Conservation (phyloP, 1,140 invertebrate genomes). For the Neelides sp. region DNA sequence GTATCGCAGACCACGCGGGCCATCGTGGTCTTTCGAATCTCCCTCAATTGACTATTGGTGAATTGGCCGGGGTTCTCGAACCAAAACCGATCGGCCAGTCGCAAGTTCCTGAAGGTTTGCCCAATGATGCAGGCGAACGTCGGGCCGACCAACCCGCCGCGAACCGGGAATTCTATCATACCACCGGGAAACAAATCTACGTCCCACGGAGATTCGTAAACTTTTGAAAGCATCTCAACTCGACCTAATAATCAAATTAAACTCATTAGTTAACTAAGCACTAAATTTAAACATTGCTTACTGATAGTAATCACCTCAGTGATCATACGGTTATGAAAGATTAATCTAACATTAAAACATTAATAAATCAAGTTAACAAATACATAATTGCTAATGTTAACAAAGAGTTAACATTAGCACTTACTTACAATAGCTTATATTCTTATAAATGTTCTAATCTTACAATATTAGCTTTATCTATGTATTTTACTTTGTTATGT, state of each 20-base stretch:
- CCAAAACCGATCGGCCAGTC: slow-evolving; percentile 45
- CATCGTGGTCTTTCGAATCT: slow-evolving; percentile 52
- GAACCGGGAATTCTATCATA: slow-evolving; percentile 67
- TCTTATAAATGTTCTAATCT: too few relatives aligned
- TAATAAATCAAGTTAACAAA: too few relatives aligned
- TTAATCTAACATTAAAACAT: too few relatives aligned
- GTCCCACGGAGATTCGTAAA: slow-evolving; percentile 26
- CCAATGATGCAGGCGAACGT: slow-evolving; percentile 93
- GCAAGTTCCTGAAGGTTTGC: slow-evolving; percentile 77
- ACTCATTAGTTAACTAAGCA: slow-evolving; percentile 11
- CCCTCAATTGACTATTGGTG: slow-evolving; percentile 48
- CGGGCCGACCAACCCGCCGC: slow-evolving; percentile 81
- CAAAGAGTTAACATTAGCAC: too few relatives aligned
- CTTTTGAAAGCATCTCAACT: slow-evolving; percentile 20
- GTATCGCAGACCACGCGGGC: slow-evolving; percentile 53
- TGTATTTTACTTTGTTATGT: too few relatives aligned
- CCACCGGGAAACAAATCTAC: slow-evolving; percentile 44
- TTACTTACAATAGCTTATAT: too few relatives aligned
- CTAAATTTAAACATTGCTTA: too few relatives aligned
- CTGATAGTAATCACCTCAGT: too few relatives aligned
- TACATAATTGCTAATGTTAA: too few relatives aligned
- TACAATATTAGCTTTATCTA: too few relatives aligned
- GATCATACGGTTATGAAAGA: too few relatives aligned
- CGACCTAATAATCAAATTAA: slow-evolving; percentile 21
- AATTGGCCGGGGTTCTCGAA: slow-evolving; percentile 69